Percentiles rank a stretch among this genome's conserved stretches.
phyloP scores from a whole-genome alignment of 2,888 invertebrate species.

The Aphrophora alni region DNA sequence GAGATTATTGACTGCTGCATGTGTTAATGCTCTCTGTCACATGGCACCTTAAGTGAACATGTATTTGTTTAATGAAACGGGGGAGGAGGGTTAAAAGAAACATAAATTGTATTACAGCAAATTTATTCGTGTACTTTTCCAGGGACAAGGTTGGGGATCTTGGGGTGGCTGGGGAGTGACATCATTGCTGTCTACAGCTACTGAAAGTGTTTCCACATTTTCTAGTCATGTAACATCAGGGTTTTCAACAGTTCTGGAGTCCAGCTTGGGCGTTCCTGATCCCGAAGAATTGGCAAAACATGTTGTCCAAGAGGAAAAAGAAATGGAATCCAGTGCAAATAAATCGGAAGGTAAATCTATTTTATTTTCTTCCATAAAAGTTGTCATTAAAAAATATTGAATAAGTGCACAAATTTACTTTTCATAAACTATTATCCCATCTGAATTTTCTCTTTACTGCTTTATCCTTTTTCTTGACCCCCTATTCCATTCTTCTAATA shows the following conservation, averaged over 20 bases:
- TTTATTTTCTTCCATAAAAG: not conserved
- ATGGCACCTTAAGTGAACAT: no score
- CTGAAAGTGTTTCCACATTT: conserved; percentile 76
- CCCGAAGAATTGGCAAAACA: conserved; percentile 74
- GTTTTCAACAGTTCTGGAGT: conserved; percentile 77
- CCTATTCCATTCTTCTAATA: no score
- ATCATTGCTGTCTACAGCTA: conserved; percentile 76
- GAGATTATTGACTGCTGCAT: no score
- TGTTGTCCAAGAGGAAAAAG: conserved; percentile 59
- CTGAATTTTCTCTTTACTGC: no score
- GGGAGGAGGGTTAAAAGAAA: no score
- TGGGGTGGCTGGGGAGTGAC: conserved; percentile 83
- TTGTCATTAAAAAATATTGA: no score
- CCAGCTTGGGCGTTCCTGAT: conserved; percentile 81
- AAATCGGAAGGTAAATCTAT: conserved; percentile 30
- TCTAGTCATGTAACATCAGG: conserved; percentile 85
- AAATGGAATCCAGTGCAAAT: not conserved
- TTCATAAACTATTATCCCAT: no score
- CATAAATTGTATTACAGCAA: no score
- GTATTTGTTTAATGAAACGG: no score
- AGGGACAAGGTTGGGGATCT: conserved; percentile 57
- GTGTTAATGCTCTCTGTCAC: no score
- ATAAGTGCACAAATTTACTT: no score
- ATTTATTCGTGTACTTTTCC: not conserved
- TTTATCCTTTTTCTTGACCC: no score